Base-by-base conservation (phyloP, 2,113 vertebrate species). In the Gadus chalcogrammus region DNA sequence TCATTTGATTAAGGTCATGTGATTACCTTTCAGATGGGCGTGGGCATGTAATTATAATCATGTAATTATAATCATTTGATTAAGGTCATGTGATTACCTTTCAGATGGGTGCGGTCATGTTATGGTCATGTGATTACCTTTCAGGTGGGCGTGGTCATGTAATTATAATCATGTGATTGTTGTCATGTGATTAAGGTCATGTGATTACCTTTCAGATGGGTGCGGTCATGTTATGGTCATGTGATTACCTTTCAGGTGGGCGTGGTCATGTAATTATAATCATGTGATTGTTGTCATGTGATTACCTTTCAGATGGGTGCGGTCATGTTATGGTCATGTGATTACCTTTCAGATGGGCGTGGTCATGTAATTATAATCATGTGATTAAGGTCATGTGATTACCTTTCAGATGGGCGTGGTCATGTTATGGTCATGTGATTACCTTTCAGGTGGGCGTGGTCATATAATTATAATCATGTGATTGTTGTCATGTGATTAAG, bases 161-260 rank as follows among this genome's bases (percentile, higher is more conserved):
- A n/a, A 9, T 48, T 2, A 48, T 48, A 9, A 9, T 48, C 42
- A 48, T 9, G 42, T 48, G 7, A 9, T 5, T 87, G 86, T n/a
- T n/a, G n/a, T n/a, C n/a, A n/a, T n/a, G n/a, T n/a, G n/a, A 20
- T 0, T 20, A 20, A 1, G 20, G 20, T 24, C 28, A 28, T 60
- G 58, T 61, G 28, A 0, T 61, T n/a, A 11, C n/a, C 59, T 13
- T n/a, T 61, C 9, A 22, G 7, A 18, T 18, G 59, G 2, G 31
- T n/a, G 28, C n/a, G 63, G 31, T 28, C 31, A 28, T 64, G 63
- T 6, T 18, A 59, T 1, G 16, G 56, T 48, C 42, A 48, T 48
- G 42, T 48, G 42, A 7, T 48, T 59, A 59, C 56, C 56, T 59
- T 59, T 59, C 56, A 48, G 42, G 5, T 48, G 42, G 42, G 42